Evolutionary conservation across 2,888 invertebrate species (phyloP).

Genomic region (Choristoneura rosaceana): DNA sequence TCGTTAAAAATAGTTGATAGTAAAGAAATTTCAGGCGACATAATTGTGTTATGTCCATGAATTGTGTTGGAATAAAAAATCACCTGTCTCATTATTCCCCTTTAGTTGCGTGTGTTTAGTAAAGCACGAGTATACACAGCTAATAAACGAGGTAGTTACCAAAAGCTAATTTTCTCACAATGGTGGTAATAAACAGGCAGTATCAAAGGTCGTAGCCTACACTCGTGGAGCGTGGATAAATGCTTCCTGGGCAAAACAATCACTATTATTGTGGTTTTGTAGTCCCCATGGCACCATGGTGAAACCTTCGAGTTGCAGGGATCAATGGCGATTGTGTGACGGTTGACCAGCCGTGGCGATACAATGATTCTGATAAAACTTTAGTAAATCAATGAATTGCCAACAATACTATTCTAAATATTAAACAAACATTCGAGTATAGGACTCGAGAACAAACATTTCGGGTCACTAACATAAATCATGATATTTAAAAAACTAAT

Average conservation of each 20-base stretch:
- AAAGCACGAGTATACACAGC: slow-evolving; percentile 4
- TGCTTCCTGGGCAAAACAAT: slow-evolving; percentile 81
- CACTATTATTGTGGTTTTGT: slow-evolving; percentile 66
- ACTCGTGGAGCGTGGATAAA: slow-evolving; percentile 73
- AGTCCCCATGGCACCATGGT: slow-evolving; percentile 60
- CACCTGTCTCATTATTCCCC: neutral
- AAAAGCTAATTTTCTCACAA: slow-evolving; percentile 42
- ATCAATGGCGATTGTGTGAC: slow-evolving; percentile 79
- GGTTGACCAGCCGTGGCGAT: slow-evolving; percentile 53
- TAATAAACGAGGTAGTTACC: slow-evolving; percentile 42
- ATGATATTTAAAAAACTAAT: too few relatives aligned
- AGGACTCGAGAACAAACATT: too few relatives aligned
- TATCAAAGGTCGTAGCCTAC: slow-evolving; percentile 61
- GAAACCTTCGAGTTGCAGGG: slow-evolving; percentile 80
- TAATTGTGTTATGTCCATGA: neutral
- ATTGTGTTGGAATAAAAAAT: slow-evolving; percentile 11
- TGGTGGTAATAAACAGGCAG: slow-evolving; percentile 54
- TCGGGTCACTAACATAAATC: too few relatives aligned
- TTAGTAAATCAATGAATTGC: slow-evolving; percentile 7
- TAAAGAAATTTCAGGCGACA: neutral
- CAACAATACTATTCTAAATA: neutral
- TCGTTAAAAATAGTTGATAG: neutral
- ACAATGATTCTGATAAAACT: slow-evolving; percentile 22
- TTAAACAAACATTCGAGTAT: neutral
- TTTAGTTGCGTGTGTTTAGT: slow-evolving; percentile 28